Evolutionary conservation across 2,888 invertebrate species (phyloP), one percentile per base, ranked within the genome.

Genomic region (Nebria brevicollis): DNA sequence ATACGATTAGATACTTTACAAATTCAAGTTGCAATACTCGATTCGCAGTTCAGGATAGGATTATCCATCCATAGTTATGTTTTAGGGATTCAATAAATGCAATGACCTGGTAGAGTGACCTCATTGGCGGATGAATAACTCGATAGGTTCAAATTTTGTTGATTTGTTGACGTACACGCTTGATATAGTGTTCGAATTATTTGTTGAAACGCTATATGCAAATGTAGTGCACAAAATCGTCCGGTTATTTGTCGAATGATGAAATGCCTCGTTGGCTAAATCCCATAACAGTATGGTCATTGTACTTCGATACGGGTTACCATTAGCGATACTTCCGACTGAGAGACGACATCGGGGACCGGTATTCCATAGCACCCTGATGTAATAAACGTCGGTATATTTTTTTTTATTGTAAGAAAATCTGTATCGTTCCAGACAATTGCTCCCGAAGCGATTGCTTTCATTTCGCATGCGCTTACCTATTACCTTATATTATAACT

Each of bases 281-380:
- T 42, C 73, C 73, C 73, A 73, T 73, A 73, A 73, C 73, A 73
- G 42, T 73, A n/a, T 11, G 73, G 73, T 73, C 73, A 73, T 73
- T 73, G 73, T 73, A 41, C 54, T 73, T 73, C 42, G 42, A 42
- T 43, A 43, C 42, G 73, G 41, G 43, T 13, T 34, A 43, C 73
- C 43, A 73, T 73, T 73, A 73, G 70, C 8, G 34, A 5, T 34
- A 2, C 34, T 34, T 34, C 34, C 34, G 8, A 70, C 34, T 25
- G 15, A 4, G 20, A 2, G 26, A 25, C 70, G 5, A 11, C 25
- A 11, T 26, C 70, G 34, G 25, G 11, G 70, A 5, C 70, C 70
- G 70, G 20, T 34, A 20, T 25, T 11, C 15, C 15, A 70, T 34
- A 11, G 25, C 11, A 34, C 15, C 70, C 20, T 34, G 26, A 70